Conservation (phyloP, 2,113 vertebrate genomes). For the Neopipo cinnamomea region DNA sequence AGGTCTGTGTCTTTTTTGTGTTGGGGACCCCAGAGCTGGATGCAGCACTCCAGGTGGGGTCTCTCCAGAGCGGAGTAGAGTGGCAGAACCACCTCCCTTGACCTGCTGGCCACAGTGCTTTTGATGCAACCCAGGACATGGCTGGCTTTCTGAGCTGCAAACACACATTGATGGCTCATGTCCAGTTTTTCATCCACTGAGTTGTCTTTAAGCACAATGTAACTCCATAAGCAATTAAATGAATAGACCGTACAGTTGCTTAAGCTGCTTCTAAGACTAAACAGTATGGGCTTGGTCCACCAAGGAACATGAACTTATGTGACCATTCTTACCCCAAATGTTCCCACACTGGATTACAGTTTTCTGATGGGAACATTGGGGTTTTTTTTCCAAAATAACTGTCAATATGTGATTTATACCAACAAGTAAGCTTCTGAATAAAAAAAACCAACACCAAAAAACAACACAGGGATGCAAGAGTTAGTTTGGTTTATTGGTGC, state of each 20-base stretch:
- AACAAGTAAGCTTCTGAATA: background rate
- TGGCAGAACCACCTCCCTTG: background rate
- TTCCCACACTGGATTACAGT: background rate
- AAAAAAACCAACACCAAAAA: background rate
- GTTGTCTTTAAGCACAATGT: background rate
- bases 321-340: background rate
- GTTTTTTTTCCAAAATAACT: background rate
- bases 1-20: background rate
- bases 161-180: background rate
- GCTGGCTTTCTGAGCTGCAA: background rate
- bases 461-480: background rate
- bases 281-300: background rate
- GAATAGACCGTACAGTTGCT: background rate
- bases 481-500: conserved; percentile 57
- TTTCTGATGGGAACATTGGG: background rate
- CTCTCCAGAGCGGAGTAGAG: background rate
- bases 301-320: background rate
- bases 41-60: background rate
- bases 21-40: background rate
- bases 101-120: background rate
- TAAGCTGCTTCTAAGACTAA: background rate
- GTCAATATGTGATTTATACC: background rate
- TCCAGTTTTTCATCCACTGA: background rate
- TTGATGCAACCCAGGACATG: background rate
- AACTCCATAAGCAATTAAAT: background rate